Evolutionary conservation across 2,888 invertebrate species (phyloP).

Genomic region (Andrena flavipes): DNA sequence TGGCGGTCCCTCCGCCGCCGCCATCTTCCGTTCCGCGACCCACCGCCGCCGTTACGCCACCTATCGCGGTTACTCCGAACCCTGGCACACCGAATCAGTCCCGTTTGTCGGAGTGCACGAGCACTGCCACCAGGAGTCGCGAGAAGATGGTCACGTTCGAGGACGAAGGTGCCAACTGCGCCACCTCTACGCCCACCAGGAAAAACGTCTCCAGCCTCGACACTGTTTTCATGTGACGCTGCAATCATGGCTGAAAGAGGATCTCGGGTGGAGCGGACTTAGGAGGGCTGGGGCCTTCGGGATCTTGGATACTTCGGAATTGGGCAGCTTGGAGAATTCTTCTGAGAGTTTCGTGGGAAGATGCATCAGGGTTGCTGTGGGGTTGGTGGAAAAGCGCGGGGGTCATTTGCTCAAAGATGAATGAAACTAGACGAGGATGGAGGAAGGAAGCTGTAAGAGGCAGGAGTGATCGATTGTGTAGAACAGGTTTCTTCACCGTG

Average conservation of each 20-base stretch:
- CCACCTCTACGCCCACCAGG: constrained; percentile 75
- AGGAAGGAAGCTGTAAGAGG: no score
- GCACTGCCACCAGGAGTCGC: constrained; percentile 85
- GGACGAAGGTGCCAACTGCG: constrained; percentile 87
- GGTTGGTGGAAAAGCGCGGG: no score
- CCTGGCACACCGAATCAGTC: constrained; percentile 66
- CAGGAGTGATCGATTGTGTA: background rate
- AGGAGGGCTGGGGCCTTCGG: background rate
- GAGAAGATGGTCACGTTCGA: constrained; percentile 94
- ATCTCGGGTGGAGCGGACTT: background rate
- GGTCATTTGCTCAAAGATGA: constrained; percentile 3
- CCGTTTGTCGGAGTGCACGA: constrained; percentile 63
- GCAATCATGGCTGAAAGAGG: constrained; percentile 30
- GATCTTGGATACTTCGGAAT: background rate
- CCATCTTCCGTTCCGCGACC: constrained; percentile 79
- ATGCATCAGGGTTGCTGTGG: background rate
- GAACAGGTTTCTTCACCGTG: background rate
- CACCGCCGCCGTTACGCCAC: constrained; percentile 78
- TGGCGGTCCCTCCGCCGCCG: constrained; percentile 85
- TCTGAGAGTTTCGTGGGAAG: background rate
- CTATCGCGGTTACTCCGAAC: constrained; percentile 75
- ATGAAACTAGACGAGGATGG: background rate
- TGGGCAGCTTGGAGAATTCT: no score
- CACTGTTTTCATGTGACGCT: constrained; percentile 93
- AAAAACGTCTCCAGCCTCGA: constrained; percentile 86